A percentile compares a stretch with the other conserved stretches of the same genome.
Conservation (phyloP, 2,888 invertebrate genomes). For the Trimorus sp. region DNA sequence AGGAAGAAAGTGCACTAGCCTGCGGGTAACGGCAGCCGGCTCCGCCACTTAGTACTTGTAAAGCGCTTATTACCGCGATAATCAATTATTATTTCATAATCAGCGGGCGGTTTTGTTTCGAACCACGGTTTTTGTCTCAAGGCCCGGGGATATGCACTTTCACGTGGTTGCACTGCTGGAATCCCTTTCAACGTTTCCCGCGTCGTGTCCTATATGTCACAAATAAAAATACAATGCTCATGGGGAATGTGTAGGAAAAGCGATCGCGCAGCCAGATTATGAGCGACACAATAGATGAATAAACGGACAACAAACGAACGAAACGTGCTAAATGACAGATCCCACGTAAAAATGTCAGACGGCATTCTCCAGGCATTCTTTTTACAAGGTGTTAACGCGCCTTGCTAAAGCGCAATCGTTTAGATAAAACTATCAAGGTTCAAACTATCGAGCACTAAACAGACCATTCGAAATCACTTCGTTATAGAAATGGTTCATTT, state of each 20-base stretch:
- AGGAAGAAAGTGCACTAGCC: conserved; percentile 33
- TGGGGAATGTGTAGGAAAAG: conserved; percentile 3
- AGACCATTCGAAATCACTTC: too few species aligned
- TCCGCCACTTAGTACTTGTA: conserved; percentile 58
- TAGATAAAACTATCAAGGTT: too few species aligned
- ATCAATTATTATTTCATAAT: conserved; percentile 64
- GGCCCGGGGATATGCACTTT: conserved; percentile 58
- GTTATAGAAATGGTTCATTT: too few species aligned
- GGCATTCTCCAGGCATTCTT: too few species aligned
- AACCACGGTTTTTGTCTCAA: conserved; percentile 47
- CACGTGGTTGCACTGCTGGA: conserved; percentile 56
- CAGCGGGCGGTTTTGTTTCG: conserved; percentile 18
- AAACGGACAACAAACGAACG: conserved; percentile 10
- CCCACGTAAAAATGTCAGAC: too few species aligned
- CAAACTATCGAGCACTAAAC: too few species aligned
- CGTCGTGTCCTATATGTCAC: conserved; percentile 30
- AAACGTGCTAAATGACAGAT: conserved; percentile 7
- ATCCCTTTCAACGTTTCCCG: conserved; percentile 41
- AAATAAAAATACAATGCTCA: conserved; percentile 31
- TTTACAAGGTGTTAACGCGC: conserved; percentile 52
- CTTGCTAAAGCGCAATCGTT: not conserved
- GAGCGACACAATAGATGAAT: conserved; percentile 2
- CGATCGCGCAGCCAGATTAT: not conserved
- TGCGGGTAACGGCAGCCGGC: conserved; percentile 37
- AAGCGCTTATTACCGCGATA: conserved; percentile 47